Evolutionary conservation across 1,140 invertebrate genomes (phyloP), one percentile per base, ranked within the genome.

Genomic region (Drosophila pseudoananassae): DNA sequence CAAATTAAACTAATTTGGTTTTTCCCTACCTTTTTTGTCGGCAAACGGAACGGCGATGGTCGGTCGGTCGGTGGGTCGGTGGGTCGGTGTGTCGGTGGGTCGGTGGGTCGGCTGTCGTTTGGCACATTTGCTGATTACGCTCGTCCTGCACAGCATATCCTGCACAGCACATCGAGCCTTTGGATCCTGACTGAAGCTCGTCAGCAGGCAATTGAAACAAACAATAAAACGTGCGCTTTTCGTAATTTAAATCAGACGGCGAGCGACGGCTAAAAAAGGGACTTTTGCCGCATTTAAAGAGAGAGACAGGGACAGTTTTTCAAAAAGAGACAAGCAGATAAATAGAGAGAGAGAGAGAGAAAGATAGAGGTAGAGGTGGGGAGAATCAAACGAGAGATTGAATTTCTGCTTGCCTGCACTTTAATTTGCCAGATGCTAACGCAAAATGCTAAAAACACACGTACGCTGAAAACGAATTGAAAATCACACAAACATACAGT

Each of bases 351-450:
- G 4, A 25, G 15, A 57, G 38, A 6, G 38, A 29, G 60, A 45
- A 31, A 33, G 60, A 45, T 7, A 12, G 56, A 45, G 46, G 23
- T 61, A 23, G 23, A 50, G 47, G 4, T 4, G 15, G 33, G 45
- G 54, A 43, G 46, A 85, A 87, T 78, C 71, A 83, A 87, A 88
- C 76, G 81, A 87, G 84, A 88, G 83, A 87, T 87, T 87, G 83
- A 87, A 87, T 87, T 87, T 87, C 83, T 88, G 83, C 83, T 87
- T 87, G 78, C 78, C 78, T 87, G 83, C 76, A 87, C 83, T 87
- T 87, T 87, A 87, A 87, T 87, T 87, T 87, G 76, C 76, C 71
- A 78, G 71, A 70, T 73, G 60, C 82, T 70, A 88, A 83, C 78
- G 64, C 63, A 61, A 80, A 87, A 85, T 73, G 53, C 78, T 88